Evolutionary conservation across 2,113 vertebrate genomes (phyloP).

Genomic region (Tylochromis polylepis): DNA sequence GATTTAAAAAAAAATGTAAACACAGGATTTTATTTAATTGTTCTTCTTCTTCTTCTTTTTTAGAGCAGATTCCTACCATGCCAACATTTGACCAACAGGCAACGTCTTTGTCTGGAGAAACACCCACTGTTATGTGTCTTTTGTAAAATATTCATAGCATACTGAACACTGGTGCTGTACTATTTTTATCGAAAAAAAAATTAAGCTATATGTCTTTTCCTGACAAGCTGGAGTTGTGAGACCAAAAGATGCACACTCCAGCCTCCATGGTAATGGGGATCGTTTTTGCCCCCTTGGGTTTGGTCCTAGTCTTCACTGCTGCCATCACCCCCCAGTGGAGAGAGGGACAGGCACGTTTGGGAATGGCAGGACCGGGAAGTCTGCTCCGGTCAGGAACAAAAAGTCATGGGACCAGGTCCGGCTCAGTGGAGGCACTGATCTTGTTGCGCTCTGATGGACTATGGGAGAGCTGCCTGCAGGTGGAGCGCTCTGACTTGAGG

Average conservation of each 20-base stretch:
- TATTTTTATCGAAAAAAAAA: neutral
- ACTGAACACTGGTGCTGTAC: neutral
- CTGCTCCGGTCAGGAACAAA: constrained; percentile 25
- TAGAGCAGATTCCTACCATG: neutral
- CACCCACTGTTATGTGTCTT: neutral
- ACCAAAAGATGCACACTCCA: constrained; percentile 69
- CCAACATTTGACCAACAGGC: neutral
- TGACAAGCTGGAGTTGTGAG: neutral
- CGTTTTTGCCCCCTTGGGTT: constrained; percentile 75
- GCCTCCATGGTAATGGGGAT: constrained; percentile 77
- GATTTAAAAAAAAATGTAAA: neutral
- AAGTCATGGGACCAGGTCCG: constrained; percentile 23
- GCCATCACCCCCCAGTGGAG: constrained; percentile 79
- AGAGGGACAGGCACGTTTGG: constrained; percentile 67
- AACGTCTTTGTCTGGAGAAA: neutral
- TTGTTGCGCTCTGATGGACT: constrained; percentile 72
- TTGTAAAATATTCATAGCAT: neutral
- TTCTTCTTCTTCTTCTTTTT: neutral
- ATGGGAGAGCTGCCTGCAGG: constrained; percentile 79
- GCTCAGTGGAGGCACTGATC: constrained; percentile 46
- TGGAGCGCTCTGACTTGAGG: constrained; percentile 71
- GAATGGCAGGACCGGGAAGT: constrained; percentile 17
- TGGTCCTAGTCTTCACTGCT: constrained; percentile 76
- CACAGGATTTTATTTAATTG: neutral
- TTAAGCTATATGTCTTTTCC: neutral